Conservation (phyloP, 1,140 invertebrate species). For the Rhynchophorus ferrugineus region DNA sequence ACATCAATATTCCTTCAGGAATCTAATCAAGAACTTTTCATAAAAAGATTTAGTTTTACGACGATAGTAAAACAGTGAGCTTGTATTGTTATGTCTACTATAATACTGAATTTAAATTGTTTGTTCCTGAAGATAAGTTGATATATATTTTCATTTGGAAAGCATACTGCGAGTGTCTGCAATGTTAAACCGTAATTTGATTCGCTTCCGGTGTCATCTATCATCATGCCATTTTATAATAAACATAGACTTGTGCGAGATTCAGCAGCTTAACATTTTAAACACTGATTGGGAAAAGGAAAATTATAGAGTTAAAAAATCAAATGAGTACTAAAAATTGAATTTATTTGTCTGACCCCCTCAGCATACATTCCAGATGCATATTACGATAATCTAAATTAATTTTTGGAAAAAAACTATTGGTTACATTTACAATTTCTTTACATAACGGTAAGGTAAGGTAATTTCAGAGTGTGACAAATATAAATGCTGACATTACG, state of each 20-base stretch:
- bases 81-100: too few species aligned
- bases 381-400: background rate
- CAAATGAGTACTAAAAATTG: conserved; percentile 1
- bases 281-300: background rate
- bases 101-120: too few species aligned
- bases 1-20: too few species aligned
- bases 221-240: too few species aligned
- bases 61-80: background rate
- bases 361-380: conserved; percentile 14
- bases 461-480: too few species aligned
- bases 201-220: too few species aligned
- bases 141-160: background rate
- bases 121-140: conserved; percentile 1
- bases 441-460: too few species aligned
- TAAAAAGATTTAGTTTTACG: too few species aligned
- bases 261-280: background rate
- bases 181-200: too few species aligned
- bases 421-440: background rate
- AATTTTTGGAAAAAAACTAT: background rate
- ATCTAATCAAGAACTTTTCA: too few species aligned
- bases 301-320: background rate
- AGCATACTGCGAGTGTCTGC: background rate
- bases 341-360: background rate
- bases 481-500: conserved; percentile 4
- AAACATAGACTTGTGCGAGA: background rate